Evolutionary conservation across 2,888 invertebrate genomes (phyloP).

Genomic region (Iselma pallidipennis): DNA sequence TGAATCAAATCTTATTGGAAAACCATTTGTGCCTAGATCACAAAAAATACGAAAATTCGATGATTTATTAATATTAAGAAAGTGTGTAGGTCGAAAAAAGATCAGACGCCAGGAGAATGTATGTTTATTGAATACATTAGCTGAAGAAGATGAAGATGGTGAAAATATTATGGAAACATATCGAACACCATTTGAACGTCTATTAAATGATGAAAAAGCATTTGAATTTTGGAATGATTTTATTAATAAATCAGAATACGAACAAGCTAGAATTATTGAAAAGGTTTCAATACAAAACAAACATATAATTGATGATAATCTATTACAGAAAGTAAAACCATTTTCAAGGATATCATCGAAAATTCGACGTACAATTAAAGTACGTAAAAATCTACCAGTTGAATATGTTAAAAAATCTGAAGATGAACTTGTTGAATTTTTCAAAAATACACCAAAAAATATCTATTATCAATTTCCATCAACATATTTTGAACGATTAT

Average conservation of each 20-base stretch:
- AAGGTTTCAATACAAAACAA: slow-evolving; percentile 21
- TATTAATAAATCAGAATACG: slow-evolving; percentile 46
- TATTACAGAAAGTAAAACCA: slow-evolving; percentile 24
- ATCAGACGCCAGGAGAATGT: slow-evolving; percentile 43
- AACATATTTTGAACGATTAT: slow-evolving; percentile 47
- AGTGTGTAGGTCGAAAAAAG: slow-evolving; percentile 43
- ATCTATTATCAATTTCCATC: slow-evolving; percentile 39
- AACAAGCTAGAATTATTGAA: slow-evolving; percentile 38
- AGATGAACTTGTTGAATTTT: slow-evolving; percentile 42
- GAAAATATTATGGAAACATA: slow-evolving; percentile 40
- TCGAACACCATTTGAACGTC: slow-evolving; percentile 42
- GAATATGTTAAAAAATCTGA: slow-evolving; percentile 41
- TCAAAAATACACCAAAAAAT: slow-evolving; percentile 37
- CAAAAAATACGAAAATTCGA: slow-evolving; percentile 29
- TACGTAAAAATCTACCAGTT: slow-evolving; percentile 42
- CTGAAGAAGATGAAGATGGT: slow-evolving; percentile 43
- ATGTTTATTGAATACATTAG: slow-evolving; percentile 41
- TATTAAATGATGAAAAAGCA: slow-evolving; percentile 41
- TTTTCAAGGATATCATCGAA: slow-evolving; percentile 41
- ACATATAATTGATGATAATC: slow-evolving; percentile 5
- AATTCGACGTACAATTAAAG: slow-evolving; percentile 44
- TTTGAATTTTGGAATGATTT: slow-evolving; percentile 46
- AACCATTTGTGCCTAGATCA: slow-evolving; percentile 24
- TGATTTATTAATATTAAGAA: slow-evolving; percentile 35
- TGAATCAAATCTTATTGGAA: slow-evolving; percentile 29